These are phyloP conservation scores for Pseudomugil gertrudae DNA, from an alignment of 2,797 vertebrate genomes.

Conservation along the genomic window DNA sequence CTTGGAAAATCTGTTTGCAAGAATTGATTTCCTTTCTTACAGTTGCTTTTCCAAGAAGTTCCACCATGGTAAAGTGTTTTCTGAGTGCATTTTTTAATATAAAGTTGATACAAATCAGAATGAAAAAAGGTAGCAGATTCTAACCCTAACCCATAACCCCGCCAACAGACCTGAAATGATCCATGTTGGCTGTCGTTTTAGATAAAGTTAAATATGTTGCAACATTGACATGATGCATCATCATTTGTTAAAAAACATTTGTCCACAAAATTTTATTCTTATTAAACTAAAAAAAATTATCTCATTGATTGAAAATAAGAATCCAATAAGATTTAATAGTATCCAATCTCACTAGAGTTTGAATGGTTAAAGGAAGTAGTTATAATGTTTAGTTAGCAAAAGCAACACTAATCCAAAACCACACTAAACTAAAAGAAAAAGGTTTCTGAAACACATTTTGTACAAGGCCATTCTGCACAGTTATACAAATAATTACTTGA, in stretches of 20 bases:
- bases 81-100: too few relatives aligned
- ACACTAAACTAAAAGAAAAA: background rate
- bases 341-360: background rate
- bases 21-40: background rate
- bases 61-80: too few relatives aligned
- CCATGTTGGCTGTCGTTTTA: background rate
- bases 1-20: background rate
- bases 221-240: background rate
- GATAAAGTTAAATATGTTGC: too few relatives aligned
- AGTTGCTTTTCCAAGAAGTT: background rate
- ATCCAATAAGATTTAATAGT: background rate
- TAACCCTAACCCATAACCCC: too few relatives aligned
- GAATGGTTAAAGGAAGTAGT: background rate
- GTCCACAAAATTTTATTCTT: background rate
- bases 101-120: too few relatives aligned
- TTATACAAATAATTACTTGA: background rate
- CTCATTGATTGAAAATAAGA: background rate
- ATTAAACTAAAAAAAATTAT: background rate
- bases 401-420: background rate
- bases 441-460: background rate
- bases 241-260: too few relatives aligned
- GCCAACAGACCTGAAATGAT: background rate
- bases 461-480: background rate
- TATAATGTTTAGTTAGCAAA: background rate
- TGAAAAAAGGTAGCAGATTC: background rate